phyloP scores from a whole-genome alignment of 2,113 vertebrate species.

The Astatoreochromis straeleni region DNA sequence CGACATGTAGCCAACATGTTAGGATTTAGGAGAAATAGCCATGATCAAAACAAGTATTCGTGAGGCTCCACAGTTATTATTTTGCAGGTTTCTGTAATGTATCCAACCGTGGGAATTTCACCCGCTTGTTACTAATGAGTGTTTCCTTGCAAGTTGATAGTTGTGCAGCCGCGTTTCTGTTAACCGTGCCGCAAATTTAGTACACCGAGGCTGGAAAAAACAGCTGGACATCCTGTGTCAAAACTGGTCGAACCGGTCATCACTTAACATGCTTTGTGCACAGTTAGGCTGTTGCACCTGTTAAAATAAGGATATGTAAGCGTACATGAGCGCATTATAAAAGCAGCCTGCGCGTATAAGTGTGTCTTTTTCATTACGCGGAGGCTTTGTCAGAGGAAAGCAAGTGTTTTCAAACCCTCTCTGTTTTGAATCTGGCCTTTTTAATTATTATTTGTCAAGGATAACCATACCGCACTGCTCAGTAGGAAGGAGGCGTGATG shows the following conservation, averaged over 20 bases:
- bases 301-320: not conserved
- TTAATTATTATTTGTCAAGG: not conserved
- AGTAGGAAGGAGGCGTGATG: conserved; percentile 32
- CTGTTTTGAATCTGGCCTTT: not conserved
- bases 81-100: not conserved
- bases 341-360: not conserved
- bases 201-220: not conserved
- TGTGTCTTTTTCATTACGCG: not conserved
- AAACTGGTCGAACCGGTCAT: not conserved
- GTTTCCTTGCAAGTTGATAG: not conserved
- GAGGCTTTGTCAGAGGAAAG: too few relatives aligned
- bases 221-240: not conserved
- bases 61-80: not conserved
- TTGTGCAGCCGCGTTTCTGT: not conserved
- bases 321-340: not conserved
- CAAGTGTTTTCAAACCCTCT: not conserved
- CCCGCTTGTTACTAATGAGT: not conserved
- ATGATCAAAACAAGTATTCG: not conserved
- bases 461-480: conserved; percentile 21
- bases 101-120: not conserved
- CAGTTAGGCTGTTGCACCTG: conserved; percentile 16
- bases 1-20: not conserved
- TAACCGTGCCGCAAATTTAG: not conserved
- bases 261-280: not conserved
- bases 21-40: not conserved